Percentiles rank a stretch among this genome's conserved stretches.
These are phyloP conservation scores for Chiroxiphia lanceolata DNA, from an alignment of 2,797 vertebrate species.

Conservation along the genomic window DNA sequence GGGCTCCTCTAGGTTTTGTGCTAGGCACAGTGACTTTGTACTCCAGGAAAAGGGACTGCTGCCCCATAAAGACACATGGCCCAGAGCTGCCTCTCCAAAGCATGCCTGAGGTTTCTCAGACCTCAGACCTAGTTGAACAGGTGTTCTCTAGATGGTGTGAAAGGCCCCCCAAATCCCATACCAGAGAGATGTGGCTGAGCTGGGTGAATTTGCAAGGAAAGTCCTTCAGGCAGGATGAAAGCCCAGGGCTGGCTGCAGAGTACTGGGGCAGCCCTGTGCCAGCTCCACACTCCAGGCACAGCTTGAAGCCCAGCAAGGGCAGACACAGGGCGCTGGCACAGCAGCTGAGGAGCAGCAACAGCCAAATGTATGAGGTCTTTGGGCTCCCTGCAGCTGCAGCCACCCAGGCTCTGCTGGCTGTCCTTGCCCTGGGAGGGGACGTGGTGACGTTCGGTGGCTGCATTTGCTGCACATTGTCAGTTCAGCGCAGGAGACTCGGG, in stretches of 20 bases:
- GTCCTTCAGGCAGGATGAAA: neutral
- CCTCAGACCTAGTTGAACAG: neutral
- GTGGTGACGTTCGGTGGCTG: accelerated
- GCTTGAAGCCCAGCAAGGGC: neutral
- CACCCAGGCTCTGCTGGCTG: neutral
- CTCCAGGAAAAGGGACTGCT: no score
- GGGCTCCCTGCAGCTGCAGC: neutral
- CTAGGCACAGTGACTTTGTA: neutral
- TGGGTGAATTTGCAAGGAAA: neutral
- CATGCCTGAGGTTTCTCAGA: accelerated
- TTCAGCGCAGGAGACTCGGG: accelerated
- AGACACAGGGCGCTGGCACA: accelerated
- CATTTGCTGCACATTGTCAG: accelerated
- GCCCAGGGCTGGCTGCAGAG: neutral
- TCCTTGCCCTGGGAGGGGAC: neutral
- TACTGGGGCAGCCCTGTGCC: accelerated
- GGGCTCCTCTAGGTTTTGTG: neutral
- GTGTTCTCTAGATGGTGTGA: neutral
- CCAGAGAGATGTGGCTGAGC: neutral
- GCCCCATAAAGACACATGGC: neutral
- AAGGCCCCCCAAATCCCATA: accelerated
- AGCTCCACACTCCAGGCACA: neutral
- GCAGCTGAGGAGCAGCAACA: neutral
- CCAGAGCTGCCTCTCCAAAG: neutral
- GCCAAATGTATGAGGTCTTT: neutral